A percentile compares a stretch with the other conserved stretches of the same genome.
Evolutionary conservation across 1,140 invertebrate species (phyloP).

Genomic region (Drosophila funebris): DNA sequence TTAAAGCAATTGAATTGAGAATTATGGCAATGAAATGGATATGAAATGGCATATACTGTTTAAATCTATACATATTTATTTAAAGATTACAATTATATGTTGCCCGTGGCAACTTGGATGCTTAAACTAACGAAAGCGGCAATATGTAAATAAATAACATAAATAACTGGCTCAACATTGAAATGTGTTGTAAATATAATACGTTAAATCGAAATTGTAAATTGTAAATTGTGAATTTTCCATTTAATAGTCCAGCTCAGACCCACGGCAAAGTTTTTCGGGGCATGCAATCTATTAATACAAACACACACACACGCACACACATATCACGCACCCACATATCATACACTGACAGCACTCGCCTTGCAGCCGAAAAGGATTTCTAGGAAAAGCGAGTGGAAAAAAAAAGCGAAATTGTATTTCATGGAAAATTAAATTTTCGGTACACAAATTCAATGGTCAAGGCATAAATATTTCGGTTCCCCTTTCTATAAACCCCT

Average conservation of each 20-base stretch:
- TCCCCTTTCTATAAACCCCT: not conserved
- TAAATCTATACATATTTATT: slow-evolving; percentile 10
- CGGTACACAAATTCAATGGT: slow-evolving; percentile 50
- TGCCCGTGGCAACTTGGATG: not conserved
- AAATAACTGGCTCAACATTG: slow-evolving; percentile 31
- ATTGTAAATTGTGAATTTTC: slow-evolving; percentile 63
- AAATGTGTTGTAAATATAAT: slow-evolving; percentile 41
- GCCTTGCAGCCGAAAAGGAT: slow-evolving; percentile 31
- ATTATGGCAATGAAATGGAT: not conserved
- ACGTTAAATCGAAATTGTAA: slow-evolving; percentile 67
- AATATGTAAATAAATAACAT: slow-evolving; percentile 30
- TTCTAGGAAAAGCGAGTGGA: slow-evolving; percentile 13
- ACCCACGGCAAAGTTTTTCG: slow-evolving; percentile 25
- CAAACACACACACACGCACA: slow-evolving; percentile 40
- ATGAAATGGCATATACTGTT: not conserved
- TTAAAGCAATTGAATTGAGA: slow-evolving; percentile 15
- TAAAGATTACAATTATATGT: slow-evolving; percentile 21
- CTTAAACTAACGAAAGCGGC: not conserved
- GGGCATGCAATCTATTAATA: slow-evolving; percentile 62
- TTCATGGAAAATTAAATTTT: slow-evolving; percentile 57
- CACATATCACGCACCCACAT: not conserved
- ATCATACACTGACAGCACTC: not conserved
- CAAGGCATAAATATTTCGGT: slow-evolving; percentile 47
- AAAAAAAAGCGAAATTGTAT: slow-evolving; percentile 40
- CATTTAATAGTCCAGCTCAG: slow-evolving; percentile 28